Evolutionary conservation across 2,888 invertebrate species (phyloP).

Genomic region (Metopia argyrocephala): DNA sequence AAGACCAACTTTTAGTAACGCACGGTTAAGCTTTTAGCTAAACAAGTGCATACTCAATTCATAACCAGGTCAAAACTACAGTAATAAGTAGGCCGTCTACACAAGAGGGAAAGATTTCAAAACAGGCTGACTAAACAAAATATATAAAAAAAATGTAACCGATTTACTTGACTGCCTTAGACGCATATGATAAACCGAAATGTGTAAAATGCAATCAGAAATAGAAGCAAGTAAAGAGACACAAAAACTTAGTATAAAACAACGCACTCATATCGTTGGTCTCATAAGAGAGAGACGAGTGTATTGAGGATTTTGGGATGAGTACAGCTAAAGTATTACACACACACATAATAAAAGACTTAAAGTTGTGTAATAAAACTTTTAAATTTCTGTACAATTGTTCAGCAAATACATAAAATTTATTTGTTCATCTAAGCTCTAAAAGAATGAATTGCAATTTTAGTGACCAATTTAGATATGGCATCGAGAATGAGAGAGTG

Average conservation of each 20-base stretch:
- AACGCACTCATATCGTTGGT: no score
- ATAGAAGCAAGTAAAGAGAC: slow-evolving; percentile 8
- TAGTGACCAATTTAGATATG: no score
- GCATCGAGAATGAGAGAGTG: no score
- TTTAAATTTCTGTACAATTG: no score
- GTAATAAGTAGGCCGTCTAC: not conserved
- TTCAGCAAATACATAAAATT: no score
- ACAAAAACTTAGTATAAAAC: not conserved
- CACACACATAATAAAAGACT: no score
- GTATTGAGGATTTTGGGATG: not conserved
- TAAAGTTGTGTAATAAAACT: no score
- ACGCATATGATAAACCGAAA: slow-evolving; percentile 45
- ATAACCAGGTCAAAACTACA: slow-evolving; percentile 43
- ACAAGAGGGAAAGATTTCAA: not conserved
- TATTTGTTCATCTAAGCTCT: no score
- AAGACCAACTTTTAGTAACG: slow-evolving; percentile 57
- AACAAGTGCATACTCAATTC: not conserved
- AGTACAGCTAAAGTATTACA: no score
- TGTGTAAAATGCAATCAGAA: slow-evolving; percentile 2
- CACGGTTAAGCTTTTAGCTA: slow-evolving; percentile 45
- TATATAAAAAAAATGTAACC: not conserved
- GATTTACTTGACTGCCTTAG: slow-evolving; percentile 40
- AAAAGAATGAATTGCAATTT: no score
- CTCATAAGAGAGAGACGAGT: no score
- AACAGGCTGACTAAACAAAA: not conserved